phyloP scores from a whole-genome alignment of 2,888 invertebrate genomes.

The Pterostichus niger region DNA sequence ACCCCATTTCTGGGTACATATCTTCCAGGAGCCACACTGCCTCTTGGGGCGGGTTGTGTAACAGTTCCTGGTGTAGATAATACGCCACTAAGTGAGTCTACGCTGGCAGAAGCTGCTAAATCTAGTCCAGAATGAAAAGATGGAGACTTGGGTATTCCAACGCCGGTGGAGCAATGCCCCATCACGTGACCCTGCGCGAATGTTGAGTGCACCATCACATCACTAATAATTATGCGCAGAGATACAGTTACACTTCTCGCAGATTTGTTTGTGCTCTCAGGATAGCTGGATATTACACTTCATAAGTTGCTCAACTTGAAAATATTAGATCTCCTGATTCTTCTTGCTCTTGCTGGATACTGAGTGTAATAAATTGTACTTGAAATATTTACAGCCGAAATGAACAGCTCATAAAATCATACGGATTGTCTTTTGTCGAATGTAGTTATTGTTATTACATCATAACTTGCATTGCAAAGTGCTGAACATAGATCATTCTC shows the following conservation, averaged over 20 bases:
- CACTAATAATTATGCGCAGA: not conserved
- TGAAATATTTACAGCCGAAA: too few species aligned
- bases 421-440: too few species aligned
- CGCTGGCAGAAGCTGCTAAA: slow-evolving; percentile 84
- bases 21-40: not conserved
- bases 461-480: too few species aligned
- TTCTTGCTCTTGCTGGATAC: too few species aligned
- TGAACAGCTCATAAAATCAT: too few species aligned
- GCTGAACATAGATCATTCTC: too few species aligned
- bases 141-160: slow-evolving; percentile 89
- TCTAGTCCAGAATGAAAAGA: slow-evolving; percentile 93
- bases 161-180: slow-evolving; percentile 69
- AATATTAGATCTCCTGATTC: too few species aligned
- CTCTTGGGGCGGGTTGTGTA: not conserved
- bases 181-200: slow-evolving; percentile 76
- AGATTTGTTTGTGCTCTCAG: slow-evolving; percentile 66
- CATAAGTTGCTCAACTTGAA: too few species aligned
- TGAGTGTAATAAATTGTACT: too few species aligned
- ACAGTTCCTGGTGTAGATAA: slow-evolving; percentile 75
- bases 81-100: slow-evolving; percentile 75
- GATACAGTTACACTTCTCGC: slow-evolving; percentile 68
- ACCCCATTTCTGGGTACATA: slow-evolving; percentile 7
- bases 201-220: slow-evolving; percentile 76
- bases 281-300: too few species aligned
- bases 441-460: too few species aligned